These are phyloP conservation scores for Amphiprion ocellaris DNA, from an alignment of 2,113 vertebrate species.

Conservation along the genomic window DNA sequence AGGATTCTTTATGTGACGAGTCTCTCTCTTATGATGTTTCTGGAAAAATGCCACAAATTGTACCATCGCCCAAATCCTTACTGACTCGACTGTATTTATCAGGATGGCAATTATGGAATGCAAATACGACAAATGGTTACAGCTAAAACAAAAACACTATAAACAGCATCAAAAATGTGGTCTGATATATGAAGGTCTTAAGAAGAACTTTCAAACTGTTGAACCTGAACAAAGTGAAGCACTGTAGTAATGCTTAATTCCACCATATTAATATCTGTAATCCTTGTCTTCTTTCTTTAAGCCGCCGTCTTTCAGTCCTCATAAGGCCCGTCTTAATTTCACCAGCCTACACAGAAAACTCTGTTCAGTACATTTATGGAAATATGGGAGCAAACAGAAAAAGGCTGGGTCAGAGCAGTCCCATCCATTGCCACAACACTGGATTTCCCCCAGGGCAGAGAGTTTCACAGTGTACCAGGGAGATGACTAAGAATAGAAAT, in stretches of 20 bases:
- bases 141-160: too few species aligned
- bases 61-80: too few species aligned
- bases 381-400: slow-evolving; percentile 41
- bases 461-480: slow-evolving; percentile 45
- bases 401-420: slow-evolving; percentile 46
- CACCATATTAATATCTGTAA: slow-evolving; percentile 1
- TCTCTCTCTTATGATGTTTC: too few species aligned
- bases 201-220: neutral
- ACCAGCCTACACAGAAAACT: neutral
- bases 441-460: slow-evolving; percentile 39
- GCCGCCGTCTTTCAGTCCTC: slow-evolving; percentile 3
- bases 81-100: too few species aligned
- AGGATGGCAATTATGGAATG: too few species aligned
- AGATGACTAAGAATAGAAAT: slow-evolving; percentile 68
- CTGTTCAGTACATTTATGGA: slow-evolving; percentile 71
- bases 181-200: neutral
- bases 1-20: too few species aligned
- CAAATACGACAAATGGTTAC: too few species aligned
- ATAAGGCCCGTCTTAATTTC: slow-evolving; percentile 20
- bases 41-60: too few species aligned
- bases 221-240: slow-evolving; percentile 5
- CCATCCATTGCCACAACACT: slow-evolving; percentile 50
- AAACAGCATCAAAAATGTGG: neutral
- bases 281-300: neutral
- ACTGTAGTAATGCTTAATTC: neutral